Conservation (phyloP, 1,140 invertebrate species). For the Elysia chlorotica region DNA sequence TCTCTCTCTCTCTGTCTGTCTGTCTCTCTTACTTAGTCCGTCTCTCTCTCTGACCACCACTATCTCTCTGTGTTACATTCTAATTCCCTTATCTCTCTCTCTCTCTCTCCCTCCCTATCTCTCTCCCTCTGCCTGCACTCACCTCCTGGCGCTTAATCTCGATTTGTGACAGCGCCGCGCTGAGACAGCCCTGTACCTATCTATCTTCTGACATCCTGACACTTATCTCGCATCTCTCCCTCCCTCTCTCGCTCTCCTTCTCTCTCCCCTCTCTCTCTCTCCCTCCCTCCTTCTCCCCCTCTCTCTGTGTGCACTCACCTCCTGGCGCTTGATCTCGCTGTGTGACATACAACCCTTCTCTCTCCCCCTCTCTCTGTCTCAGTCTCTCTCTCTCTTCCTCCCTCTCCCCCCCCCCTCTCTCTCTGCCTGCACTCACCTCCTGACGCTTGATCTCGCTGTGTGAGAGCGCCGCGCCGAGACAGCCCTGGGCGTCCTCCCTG, state of each 20-base stretch:
- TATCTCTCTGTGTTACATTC: too few relatives aligned
- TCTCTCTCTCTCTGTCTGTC: too few relatives aligned
- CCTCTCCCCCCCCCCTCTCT: too few relatives aligned
- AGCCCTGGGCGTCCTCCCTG: constrained; percentile 24
- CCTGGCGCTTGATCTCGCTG: too few relatives aligned
- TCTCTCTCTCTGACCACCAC: too few relatives aligned
- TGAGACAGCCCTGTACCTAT: background rate
- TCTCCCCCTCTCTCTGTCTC: too few relatives aligned
- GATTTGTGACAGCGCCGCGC: background rate
- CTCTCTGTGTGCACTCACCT: background rate
- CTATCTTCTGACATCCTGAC: background rate
- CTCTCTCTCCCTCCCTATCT: too few relatives aligned
- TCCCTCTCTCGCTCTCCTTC: background rate
- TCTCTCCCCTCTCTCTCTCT: background rate
- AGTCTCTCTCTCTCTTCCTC: too few relatives aligned
- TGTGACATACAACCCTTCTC: too few relatives aligned
- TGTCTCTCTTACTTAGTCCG: too few relatives aligned
- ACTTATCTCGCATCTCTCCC: background rate
- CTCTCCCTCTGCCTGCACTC: too few relatives aligned
- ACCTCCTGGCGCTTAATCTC: background rate
- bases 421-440: constrained; percentile 39
- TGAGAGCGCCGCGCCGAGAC: constrained; percentile 25
- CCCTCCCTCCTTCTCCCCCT: background rate
- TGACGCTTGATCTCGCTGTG: constrained; percentile 47
- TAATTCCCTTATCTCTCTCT: too few relatives aligned